Evolutionary conservation across 2,113 vertebrate genomes (phyloP).

Genomic region (Sinosuthora webbiana): DNA sequence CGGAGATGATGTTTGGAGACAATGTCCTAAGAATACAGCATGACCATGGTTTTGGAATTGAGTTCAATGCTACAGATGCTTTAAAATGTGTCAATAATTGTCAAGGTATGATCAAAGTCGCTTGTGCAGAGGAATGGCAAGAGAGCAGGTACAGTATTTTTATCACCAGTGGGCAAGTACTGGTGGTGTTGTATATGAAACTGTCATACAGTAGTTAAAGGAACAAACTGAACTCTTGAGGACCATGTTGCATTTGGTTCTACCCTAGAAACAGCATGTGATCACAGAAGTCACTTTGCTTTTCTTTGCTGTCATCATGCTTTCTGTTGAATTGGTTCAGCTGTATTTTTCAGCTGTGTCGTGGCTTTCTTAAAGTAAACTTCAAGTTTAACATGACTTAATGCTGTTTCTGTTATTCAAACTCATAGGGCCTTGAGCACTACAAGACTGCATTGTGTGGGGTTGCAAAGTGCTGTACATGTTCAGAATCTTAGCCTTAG

Average conservation of each 20-base stretch:
- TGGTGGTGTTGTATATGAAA: background rate
- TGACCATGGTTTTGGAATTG: constrained; percentile 86
- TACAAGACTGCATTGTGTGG: background rate
- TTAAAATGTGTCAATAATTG: constrained; percentile 91
- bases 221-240: background rate
- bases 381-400: background rate
- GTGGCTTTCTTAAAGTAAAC: background rate
- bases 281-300: background rate
- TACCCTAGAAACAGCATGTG: background rate
- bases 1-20: constrained; percentile 98
- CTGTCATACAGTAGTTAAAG: background rate
- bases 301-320: background rate
- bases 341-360: background rate
- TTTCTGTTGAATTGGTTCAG: background rate
- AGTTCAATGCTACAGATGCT: constrained; percentile 93
- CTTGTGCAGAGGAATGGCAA: constrained; percentile 96
- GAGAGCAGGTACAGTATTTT: constrained; percentile 86
- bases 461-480: background rate
- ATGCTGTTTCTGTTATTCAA: background rate
- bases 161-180: constrained; percentile 9
- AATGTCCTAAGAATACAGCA: constrained; percentile 92
- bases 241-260: background rate
- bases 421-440: background rate
- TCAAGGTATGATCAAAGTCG: constrained; percentile 90
- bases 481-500: background rate